Base-by-base conservation (phyloP, 2,797 vertebrate species). In the Hirundo rustica region DNA sequence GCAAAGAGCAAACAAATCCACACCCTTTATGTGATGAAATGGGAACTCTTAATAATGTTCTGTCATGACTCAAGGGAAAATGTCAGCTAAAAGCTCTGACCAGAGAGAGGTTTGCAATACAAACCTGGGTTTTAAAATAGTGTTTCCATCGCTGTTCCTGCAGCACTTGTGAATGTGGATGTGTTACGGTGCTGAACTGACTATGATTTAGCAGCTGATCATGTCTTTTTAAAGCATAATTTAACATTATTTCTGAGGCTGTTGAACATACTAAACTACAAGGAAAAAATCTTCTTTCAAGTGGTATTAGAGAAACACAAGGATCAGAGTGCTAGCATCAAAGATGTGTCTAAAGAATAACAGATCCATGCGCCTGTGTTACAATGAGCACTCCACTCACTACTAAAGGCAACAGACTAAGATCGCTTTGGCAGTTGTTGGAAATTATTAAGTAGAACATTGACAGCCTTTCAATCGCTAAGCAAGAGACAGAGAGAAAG, bases 301-400 rank as follows among this genome's bases (percentile, higher is more conserved):
- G 91, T 75, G 60, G 30, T 94, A 94, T 96, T 90, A 95, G 77
- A 93, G 85, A 90, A 85, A 85, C 70, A 93, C 5, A 20, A 91
- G 72, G 77, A 96, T 97, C 86, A 93, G 74, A 94, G 90, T 86
- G 34, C 68, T 83, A 76, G 81, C 93, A 96, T 92, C 93, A 95
- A 97, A 93, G 95, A 88, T 83, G 53, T 80, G 91, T 89, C 95
- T 93, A 93, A 92, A 96, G 76, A 96, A 80, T 67, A 88, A 91
- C 68, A 92, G 80, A 88, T 90, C 88, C 75, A 73, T 86, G 92
- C 13, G 25, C 84, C 92, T 96, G 45, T 38, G 30, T 77, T 82
- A 83, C 61, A 94, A 81, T 10, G 4, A 88, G 48, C 30, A 8
- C 47, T 81, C 71, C n/a, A 29, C 32, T 91, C 30, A 13, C 92